Evolutionary conservation across 2,113 vertebrate species (phyloP).

Genomic region (Festucalex cinctus): DNA sequence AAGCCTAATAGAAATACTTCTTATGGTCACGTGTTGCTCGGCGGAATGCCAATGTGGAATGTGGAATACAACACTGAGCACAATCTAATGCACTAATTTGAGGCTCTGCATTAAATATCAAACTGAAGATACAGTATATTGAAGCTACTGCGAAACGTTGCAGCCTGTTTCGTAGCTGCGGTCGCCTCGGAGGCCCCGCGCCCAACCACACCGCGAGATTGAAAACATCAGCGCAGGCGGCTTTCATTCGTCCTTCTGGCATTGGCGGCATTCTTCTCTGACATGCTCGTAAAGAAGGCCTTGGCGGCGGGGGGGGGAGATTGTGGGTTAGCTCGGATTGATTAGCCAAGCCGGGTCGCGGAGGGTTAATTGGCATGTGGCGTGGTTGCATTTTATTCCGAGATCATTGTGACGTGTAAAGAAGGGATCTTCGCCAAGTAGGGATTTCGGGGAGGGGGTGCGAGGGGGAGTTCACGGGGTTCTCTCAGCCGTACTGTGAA

Average conservation of each 20-base stretch:
- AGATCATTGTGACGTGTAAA: not conserved
- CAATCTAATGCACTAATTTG: not conserved
- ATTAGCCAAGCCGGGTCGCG: not conserved
- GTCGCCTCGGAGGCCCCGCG: not conserved
- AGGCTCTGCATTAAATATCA: not conserved
- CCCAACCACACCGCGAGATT: conserved; percentile 15
- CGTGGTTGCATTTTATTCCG: not conserved
- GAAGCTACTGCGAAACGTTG: not conserved
- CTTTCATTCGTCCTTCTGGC: conserved; percentile 42
- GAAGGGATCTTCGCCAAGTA: not conserved
- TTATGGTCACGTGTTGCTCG: not conserved
- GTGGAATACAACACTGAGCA: no score
- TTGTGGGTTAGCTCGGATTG: not conserved
- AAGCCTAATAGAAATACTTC: no score
- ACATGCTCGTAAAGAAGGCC: conserved; percentile 12
- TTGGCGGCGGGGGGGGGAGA: not conserved
- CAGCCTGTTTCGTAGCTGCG: not conserved
- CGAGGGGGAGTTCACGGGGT: conserved; percentile 52
- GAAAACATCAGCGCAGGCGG: conserved; percentile 20
- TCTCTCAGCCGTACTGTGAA: conserved; percentile 42
- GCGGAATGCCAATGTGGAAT: not conserved
- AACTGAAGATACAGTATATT: not conserved
- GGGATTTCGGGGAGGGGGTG: conserved; percentile 19
- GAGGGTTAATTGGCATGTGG: not conserved
- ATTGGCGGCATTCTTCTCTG: conserved; percentile 40